Conservation (phyloP, 1,140 invertebrate genomes). For the Onthophagus taurus region DNA sequence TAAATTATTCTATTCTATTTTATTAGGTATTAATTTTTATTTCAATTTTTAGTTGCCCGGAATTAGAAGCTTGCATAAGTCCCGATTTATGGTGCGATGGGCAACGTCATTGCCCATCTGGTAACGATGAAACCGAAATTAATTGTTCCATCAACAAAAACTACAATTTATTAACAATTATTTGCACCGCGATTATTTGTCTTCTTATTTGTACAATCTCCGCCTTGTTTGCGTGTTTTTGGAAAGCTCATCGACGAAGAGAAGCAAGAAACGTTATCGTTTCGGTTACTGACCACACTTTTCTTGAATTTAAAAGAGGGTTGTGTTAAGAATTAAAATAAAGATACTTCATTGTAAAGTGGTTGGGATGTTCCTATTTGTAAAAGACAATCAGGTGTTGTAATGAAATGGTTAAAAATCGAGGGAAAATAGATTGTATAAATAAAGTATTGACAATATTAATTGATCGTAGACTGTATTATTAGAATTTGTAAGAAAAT, state of each 20-base stretch:
- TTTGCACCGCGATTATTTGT: conserved; percentile 14
- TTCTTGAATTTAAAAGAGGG: conserved; percentile 37
- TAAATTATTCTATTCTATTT: conserved; percentile 10
- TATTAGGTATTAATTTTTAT: neutral
- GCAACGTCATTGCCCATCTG: conserved; percentile 59
- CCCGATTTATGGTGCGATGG: conserved; percentile 66
- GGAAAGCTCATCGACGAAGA: conserved; percentile 29
- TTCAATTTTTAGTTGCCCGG: conserved; percentile 47
- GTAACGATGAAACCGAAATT: conserved; percentile 58
- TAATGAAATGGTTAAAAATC: too few species aligned
- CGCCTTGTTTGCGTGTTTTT: conserved; percentile 23
- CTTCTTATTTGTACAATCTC: conserved; percentile 15
- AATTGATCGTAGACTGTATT: too few species aligned
- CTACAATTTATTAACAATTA: conserved; percentile 31
- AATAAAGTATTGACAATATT: too few species aligned
- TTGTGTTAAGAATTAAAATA: conserved; percentile 28
- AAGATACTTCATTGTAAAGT: neutral
- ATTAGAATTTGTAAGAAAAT: too few species aligned
- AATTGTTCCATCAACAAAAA: conserved; percentile 64
- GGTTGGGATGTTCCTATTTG: neutral
- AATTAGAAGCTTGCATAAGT: conserved; percentile 63
- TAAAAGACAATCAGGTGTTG: too few species aligned
- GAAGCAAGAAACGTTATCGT: conserved; percentile 35
- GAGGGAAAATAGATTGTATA: too few species aligned
- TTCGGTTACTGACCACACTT: conserved; percentile 37